phyloP scores from a whole-genome alignment of 1,140 invertebrate genomes.

The Trichonephila clavata region DNA sequence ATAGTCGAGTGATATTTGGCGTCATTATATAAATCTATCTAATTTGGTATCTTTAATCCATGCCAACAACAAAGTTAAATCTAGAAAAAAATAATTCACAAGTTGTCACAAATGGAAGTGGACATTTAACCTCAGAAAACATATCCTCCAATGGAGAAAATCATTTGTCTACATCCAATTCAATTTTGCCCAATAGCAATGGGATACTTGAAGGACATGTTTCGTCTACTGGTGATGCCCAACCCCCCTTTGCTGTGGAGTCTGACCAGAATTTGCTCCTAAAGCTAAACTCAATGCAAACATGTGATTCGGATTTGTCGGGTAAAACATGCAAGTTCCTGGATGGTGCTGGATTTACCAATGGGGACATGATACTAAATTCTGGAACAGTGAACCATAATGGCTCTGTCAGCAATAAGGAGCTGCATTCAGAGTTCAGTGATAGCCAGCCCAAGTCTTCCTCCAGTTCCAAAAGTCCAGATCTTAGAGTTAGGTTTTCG shows the following conservation, averaged over 20 bases:
- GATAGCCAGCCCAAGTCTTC: background rate
- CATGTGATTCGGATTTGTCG: conserved; percentile 1
- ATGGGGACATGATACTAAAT: background rate
- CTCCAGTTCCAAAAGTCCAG: conserved; percentile 7
- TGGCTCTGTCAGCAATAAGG: background rate
- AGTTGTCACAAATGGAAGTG: conserved; percentile 50
- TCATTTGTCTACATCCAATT: background rate
- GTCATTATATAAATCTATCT: background rate
- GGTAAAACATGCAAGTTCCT: background rate
- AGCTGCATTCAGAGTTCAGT: background rate
- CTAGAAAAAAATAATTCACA: background rate
- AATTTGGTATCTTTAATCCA: background rate
- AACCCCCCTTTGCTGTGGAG: background rate
- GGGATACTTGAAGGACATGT: conserved; percentile 11
- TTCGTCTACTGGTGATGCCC: conserved; percentile 1
- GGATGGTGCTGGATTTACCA: background rate
- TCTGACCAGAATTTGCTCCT: background rate
- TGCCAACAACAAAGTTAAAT: conserved; percentile 62
- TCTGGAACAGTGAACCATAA: background rate
- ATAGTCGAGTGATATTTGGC: background rate
- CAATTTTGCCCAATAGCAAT: background rate
- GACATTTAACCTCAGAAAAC: background rate
- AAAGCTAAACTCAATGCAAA: background rate
- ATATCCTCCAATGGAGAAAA: background rate
- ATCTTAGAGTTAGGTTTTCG: conserved; percentile 9